Base-by-base conservation (phyloP, 2,888 invertebrate genomes). In the Hypercompe scribonia region DNA sequence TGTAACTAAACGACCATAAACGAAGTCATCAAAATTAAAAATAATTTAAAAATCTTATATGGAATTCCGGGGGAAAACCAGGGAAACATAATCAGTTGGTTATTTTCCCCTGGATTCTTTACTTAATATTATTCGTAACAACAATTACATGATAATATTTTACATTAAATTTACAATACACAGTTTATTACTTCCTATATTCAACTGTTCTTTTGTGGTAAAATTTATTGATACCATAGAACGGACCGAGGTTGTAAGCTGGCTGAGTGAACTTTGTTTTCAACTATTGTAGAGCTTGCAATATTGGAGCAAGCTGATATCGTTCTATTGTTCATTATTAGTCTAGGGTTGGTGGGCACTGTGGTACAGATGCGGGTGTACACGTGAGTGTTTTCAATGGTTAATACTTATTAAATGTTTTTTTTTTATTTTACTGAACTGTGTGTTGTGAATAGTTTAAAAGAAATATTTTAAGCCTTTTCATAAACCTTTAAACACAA, bases 181-280 rank as follows among this genome's bases (percentile, higher is more conserved):
- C 65, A 78, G 66, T 84, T 82, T 84, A 84, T 80, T 80, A 76
- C 72, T 70, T 78, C 70, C 64, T 63, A 28, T 46, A 58, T 73
- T 75, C 74, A 28, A 73, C 64, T 74, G 79, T 78, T 77, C 84
- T 85, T 85, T 83, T 81, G 80, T 81, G 71, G 67, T 70, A 64
- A 70, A 79, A 82, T 81, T 85, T 81, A 81, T 82, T 78, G 81
- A 73, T 67, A 70, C 74, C 74, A 77, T 82, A 85, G 84, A 84
- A 72, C 65, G 75, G 72, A 75, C 78, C 63, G 76, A 65, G 46
- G 66, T 78, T 74, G 73, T 81, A 75, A 83, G 75, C 79, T 69
- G 76, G 65, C 71, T 67, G 18, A 28, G 33, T 18, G 54, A 77
- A 83, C 79, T 83, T 83, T 81, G 81, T 83, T 77, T 77, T 65